Conservation (phyloP, 1,140 invertebrate species). For the Ostrea edulis region DNA sequence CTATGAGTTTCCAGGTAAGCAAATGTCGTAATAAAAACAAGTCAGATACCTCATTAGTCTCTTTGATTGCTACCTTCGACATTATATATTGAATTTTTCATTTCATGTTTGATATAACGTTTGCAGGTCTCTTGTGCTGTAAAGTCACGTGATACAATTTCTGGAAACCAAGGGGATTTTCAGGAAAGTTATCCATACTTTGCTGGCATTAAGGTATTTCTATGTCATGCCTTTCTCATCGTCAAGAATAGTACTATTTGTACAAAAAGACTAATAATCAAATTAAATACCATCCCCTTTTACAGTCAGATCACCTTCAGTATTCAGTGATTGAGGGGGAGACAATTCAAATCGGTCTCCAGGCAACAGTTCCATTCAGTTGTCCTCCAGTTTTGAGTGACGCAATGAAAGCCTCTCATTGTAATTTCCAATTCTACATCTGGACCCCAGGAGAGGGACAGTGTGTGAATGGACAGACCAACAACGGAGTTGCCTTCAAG, state of each 20-base stretch:
- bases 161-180: neutral
- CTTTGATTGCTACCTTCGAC: too few species aligned
- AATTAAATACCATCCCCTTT: neutral
- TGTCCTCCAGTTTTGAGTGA: neutral
- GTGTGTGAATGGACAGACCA: neutral
- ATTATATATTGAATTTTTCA: neutral
- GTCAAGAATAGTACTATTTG: neutral
- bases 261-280: neutral
- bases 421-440: neutral
- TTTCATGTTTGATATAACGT: neutral
- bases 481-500: neutral
- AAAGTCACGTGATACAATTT: neutral
- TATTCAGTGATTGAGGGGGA: neutral
- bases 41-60: too few species aligned
- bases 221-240: too few species aligned
- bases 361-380: neutral
- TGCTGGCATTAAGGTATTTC: neutral
- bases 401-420: neutral
- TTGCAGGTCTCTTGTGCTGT: neutral
- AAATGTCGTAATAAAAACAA: too few species aligned
- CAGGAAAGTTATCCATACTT: neutral
- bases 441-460: neutral
- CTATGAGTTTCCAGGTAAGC: neutral
- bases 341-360: neutral
- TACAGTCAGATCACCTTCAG: neutral